Base-by-base conservation (phyloP, 2,113 vertebrate genomes). In the Carlito syrichta region DNA sequence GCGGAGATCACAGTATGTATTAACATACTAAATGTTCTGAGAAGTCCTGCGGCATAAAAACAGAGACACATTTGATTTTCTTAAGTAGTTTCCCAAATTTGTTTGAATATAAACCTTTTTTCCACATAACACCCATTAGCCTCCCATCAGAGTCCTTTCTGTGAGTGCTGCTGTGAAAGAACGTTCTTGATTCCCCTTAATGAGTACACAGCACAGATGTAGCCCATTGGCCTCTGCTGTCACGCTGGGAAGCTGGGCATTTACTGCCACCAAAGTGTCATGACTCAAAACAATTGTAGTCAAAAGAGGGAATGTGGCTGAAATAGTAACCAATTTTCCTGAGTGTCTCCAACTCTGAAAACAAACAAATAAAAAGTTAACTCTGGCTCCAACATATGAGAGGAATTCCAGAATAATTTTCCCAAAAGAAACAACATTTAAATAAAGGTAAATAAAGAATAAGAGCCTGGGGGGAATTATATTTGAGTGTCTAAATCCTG, bases 301-400 rank as follows among this genome's bases (percentile, higher is more conserved):
- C 43, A 25, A 52, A 82, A 82, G 25, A 92, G 10, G 43, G 4
- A 79, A 45, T 25, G n/a, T 27, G n/a, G 50, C 63, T 62, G 50
- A 77, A 58, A 63, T 35, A 32, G 7, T 13, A 56, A 54, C 43
- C 23, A 19, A 12, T 63, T 68, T 50, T 92, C 35, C 86, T 4
- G 13, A 50, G 56, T 17, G 27, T 71, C 84, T 94, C 93, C 89
- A 85, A 81, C 23, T 85, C 56, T 17, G 30, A 84, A 76, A 73
- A 38, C 16, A 48, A 45, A 1, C 38, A 48, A 35, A n/a, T 8
- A 4, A 52, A 73, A 79, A 63, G 40, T 14, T 14, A 74, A 50
- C 10, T 16, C 25, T 22, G 30, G 10, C 20, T 95, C 76, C 43
- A 38, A 79, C 63, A 71, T 40, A 50, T 45, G 30, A 73, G 77